A percentile compares a stretch with the other conserved stretches of the same genome.
These are phyloP conservation scores for Drosophila gunungcola DNA, from an alignment of 1,140 invertebrate genomes.

Conservation along the genomic window DNA sequence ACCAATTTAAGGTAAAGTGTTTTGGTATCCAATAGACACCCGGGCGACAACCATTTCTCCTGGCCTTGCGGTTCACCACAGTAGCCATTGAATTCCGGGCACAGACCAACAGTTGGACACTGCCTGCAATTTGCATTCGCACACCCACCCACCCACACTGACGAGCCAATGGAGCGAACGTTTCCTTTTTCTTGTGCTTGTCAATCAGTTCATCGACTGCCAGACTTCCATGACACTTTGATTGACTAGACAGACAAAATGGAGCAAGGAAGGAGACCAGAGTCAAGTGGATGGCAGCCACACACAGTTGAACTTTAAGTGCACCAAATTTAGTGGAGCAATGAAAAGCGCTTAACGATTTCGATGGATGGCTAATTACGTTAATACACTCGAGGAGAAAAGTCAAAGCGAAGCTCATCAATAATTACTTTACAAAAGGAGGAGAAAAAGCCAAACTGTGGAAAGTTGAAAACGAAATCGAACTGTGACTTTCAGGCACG, in stretches of 20 bases:
- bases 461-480: conserved; percentile 33
- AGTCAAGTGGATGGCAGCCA: conserved; percentile 13
- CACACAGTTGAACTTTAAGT: conserved; percentile 30
- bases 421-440: conserved; percentile 38
- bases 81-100: conserved; percentile 25
- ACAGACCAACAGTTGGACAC: conserved; percentile 24
- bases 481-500: conserved; percentile 22
- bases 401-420: conserved; percentile 51
- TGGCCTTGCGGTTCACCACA: conserved; percentile 52
- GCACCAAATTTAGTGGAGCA: background rate
- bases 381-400: conserved; percentile 48
- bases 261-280: background rate
- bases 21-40: conserved; percentile 31
- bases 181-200: conserved; percentile 50
- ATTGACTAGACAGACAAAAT: conserved; percentile 23
- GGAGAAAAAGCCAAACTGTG: background rate
- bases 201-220: conserved; percentile 52
- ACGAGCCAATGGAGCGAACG: background rate
- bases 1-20: conserved; percentile 34
- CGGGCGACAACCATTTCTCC: conserved; percentile 28
- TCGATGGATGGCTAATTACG: conserved; percentile 44
- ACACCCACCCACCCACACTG: conserved; percentile 18
- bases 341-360: background rate
- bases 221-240: conserved; percentile 36
- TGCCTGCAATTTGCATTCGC: conserved; percentile 47